Conservation (phyloP, 2,113 vertebrate species). For the Clarias batrachus region DNA sequence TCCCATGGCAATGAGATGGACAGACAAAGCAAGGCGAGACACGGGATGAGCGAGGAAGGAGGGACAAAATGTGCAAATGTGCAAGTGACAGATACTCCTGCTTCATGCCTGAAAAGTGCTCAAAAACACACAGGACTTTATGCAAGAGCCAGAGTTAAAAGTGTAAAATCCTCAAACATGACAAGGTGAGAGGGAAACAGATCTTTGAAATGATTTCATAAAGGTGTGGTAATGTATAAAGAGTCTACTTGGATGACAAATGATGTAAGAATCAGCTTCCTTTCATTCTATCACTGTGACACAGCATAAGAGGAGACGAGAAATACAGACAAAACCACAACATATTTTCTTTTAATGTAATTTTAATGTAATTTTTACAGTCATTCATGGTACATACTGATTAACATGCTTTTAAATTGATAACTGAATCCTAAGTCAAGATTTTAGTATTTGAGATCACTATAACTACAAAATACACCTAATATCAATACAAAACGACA, state of each 20-base stretch:
- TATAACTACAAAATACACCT: background rate
- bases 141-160: background rate
- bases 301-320: background rate
- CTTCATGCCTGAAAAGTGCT: background rate
- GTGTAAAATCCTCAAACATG: background rate
- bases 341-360: background rate
- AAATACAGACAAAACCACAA: too few relatives aligned
- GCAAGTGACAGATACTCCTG: slow-evolving; percentile 44
- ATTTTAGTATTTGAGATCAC: background rate
- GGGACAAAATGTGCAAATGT: slow-evolving; percentile 2
- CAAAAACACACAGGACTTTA: slow-evolving; percentile 1
- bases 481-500: background rate
- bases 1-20: slow-evolving; percentile 65
- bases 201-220: background rate
- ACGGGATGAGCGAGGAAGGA: background rate
- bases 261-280: background rate
- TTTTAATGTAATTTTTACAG: background rate
- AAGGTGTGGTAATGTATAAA: background rate
- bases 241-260: background rate
- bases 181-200: background rate
- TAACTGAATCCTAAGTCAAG: background rate
- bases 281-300: background rate
- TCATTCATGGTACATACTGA: background rate
- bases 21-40: slow-evolving; percentile 46
- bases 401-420: background rate